Base-by-base conservation (phyloP, 1,140 invertebrate genomes). In the Oryzaephilus surinamensis region DNA sequence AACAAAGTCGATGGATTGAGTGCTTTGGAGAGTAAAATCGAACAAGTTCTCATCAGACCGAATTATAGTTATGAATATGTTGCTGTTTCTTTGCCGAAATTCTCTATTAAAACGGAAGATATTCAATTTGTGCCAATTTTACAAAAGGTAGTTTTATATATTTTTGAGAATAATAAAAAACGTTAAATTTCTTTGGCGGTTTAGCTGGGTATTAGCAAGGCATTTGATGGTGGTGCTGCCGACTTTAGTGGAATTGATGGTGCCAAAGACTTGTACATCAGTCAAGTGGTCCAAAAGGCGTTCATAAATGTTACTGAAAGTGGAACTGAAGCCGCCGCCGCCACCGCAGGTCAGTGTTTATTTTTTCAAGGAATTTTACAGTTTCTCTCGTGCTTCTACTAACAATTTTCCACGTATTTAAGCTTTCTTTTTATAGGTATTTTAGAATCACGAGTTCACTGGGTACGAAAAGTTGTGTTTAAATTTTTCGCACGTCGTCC, bases 251-350 rank as follows among this genome's bases (percentile, higher is more conserved):
- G 66, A 3, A 72, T 79, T 11, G 41, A 61, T 2, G 54, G 35
- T 2, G 28, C 29, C 18, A 12, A 23, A 26, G 41, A 31, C 20
- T 33, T 43, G 18, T 45, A 37, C 21, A 37, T 54, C 8, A 40
- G 38, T 13, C 45, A 55, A 11, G 50, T 51, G 1, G 62, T 73
- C 3, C 80, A 82, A 51, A 81, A 82, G 55, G 64, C 72, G 6
- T 74, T 71, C 44, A 71, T 84, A 33, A 71, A 79, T 48, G 71
- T 83, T 3, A 72, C 76, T 45, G 78, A 82, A 61, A 62, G 74
- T 56, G 80, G 79, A 11, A 74, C 70, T 2, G 76, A 76, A 63
- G 79, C 78, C 32, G 73, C 75, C 37, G 76, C 72, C 29, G 70
- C 72, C 11, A 76, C 78, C 52, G 61, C 49, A 43, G 70, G 68